Evolutionary conservation across 2,888 invertebrate genomes (phyloP), one percentile per base, ranked within the genome.

Genomic region (Cephus pulcher): DNA sequence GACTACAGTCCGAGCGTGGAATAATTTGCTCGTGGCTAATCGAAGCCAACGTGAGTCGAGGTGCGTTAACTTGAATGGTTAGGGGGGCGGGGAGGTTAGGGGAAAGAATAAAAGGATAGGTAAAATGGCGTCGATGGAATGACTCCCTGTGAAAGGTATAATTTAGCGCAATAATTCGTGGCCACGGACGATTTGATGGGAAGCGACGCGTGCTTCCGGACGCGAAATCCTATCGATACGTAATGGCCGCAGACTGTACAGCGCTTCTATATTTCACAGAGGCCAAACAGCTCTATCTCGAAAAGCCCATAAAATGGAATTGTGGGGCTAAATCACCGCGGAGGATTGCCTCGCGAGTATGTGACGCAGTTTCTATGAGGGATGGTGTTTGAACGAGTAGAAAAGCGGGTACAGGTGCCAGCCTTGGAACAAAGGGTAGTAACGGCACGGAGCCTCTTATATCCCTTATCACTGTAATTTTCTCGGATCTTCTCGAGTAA

Each of bases 191-290:
- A 89, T 89, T 89, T 87, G 84, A 85, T 83, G 82, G 75, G 83
- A 88, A 88, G 83, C 84, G 87, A 88, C 85, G 88, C 89, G 86
- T 86, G 85, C 87, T 88, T 89, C 88, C 89, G 86, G 86, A 85
- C 82, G 75, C 80, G 74, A 76, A 78, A 68, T 78, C 78, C 69
- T 68, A 35, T n/a, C 33, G 56, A 69, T 37, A 75, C 74, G 34
- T 75, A 70, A 40, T 11, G 70, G 70, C 30, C 33, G 3, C 12
- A n/a, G 70, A 33, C 70, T 32, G 32, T 30, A 70, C 70, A 33
- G 70, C 70, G 33, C 70, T 30, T 40, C 30, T n/a, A 70, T 70
- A 70, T 70, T 70, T 70, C 70, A 70, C 70, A 33, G 30, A 70
- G 70, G 15, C 70, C 70, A 70, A 40, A 70, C 70, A 70, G 70